Evolutionary conservation across 2,888 invertebrate species (phyloP), one percentile per base, ranked within the genome.

Genomic region (Falcaria lacertinaria): DNA sequence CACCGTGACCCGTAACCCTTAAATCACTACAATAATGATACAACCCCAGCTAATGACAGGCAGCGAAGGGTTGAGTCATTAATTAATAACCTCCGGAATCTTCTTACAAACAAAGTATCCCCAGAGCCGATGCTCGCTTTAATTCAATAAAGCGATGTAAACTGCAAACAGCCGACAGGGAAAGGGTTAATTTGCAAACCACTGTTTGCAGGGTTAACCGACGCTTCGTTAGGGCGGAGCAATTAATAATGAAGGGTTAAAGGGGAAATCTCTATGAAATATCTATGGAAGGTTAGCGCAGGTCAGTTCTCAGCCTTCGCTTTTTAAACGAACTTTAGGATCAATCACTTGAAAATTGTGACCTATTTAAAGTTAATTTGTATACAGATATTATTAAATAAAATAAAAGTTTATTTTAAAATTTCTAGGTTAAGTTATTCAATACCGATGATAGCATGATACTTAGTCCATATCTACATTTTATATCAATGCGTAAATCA

Each of bases 101-200:
- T 74, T 74, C 87, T 86, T 74, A 73, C 82, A 84, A 86, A 79
- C 75, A 79, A 84, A 86, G 82, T 80, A 81, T 78, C 82, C 77
- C 72, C 67, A 68, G 83, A 82, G 86, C 87, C 87, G 82, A 75
- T 62, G 64, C 79, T 68, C 74, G 74, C 61, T 76, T 77, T 88
- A 85, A 88, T 87, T 87, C 81, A 89, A 88, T 88, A 85, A 87
- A 77, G 78, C 78, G 67, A 75, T 85, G 79, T 85, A 84, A 87
- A 78, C 74, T 80, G 74, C 70, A 64, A 78, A 80, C 28, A 83
- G 85, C 78, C 59, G 73, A 70, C 83, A 64, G 83, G 64, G 80
- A 83, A 88, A 87, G 89, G 88, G 88, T 87, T 88, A 85, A 88
- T 89, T 89, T 89, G 85, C 89, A 85, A 88, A 84, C 77, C 73